These are phyloP conservation scores for Pemphigus obesinymphae DNA, from an alignment of 1,140 invertebrate species.

Conservation along the genomic window DNA sequence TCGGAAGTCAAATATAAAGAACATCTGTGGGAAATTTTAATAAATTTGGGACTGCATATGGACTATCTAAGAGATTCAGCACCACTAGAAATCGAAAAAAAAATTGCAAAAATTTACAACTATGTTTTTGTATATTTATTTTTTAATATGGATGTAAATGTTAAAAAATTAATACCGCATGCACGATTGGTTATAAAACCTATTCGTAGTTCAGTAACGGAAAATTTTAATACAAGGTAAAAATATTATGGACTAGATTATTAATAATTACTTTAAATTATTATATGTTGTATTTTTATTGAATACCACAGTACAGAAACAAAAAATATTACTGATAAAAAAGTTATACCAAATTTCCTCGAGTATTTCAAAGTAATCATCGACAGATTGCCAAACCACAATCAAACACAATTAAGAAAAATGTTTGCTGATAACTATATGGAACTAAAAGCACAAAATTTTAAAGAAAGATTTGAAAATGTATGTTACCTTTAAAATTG, in stretches of 20 bases:
- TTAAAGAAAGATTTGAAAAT: neutral
- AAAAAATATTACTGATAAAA: neutral
- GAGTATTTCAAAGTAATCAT: neutral
- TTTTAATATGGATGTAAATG: neutral
- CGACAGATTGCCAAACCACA: neutral
- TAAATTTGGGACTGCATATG: neutral
- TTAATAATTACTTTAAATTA: neutral
- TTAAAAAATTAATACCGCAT: neutral
- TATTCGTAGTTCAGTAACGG: neutral
- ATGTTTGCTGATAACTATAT: neutral
- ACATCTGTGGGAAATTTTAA: neutral
- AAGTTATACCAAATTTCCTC: neutral
- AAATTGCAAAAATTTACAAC: neutral
- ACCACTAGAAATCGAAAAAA: neutral
- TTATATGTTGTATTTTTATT: neutral
- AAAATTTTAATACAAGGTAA: neutral
- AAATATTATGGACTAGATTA: no score
- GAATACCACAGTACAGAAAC: no score
- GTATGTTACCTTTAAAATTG: neutral
- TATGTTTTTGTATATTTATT: neutral
- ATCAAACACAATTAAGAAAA: neutral
- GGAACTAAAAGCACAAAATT: neutral
- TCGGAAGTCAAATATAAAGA: neutral
- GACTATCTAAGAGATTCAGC: neutral
- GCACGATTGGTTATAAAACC: neutral